Evolutionary conservation across 2,797 vertebrate genomes (phyloP).

Genomic region (Hemibagrus guttatus): DNA sequence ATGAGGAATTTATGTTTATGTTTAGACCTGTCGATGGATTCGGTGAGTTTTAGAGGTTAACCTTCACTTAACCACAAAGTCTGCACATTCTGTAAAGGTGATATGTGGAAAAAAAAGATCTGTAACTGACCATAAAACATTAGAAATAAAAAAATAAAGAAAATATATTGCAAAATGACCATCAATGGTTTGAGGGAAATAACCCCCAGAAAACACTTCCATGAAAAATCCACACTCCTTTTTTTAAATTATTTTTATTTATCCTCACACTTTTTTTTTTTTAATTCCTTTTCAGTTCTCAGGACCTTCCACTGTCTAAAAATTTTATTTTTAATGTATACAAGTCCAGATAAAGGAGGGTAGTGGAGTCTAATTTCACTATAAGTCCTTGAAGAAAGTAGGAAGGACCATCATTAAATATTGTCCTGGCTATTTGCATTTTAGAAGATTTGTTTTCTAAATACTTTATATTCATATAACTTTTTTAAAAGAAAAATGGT

Average conservation of each 20-base stretch:
- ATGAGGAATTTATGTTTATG: neutral
- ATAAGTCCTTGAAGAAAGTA: neutral
- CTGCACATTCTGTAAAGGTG: neutral
- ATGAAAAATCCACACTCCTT: neutral
- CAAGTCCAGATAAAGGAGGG: neutral
- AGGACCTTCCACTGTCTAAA: neutral
- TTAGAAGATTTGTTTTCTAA: neutral
- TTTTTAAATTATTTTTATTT: neutral
- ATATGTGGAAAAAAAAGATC: no score
- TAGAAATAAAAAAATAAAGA: neutral
- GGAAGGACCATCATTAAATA: neutral
- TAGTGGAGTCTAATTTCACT: neutral
- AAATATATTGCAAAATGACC: neutral
- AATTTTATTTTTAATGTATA: neutral
- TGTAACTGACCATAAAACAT: neutral
- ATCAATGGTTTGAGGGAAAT: neutral
- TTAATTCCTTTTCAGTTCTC: neutral
- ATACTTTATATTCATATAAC: no score
- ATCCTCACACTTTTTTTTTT: neutral
- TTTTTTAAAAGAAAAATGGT: no score
- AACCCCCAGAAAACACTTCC: neutral
- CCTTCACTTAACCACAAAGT: neutral
- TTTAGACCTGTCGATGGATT: neutral
- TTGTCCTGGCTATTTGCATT: neutral
- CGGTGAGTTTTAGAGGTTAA: neutral